These are phyloP conservation scores for Metellina segmentata DNA, from an alignment of 2,888 invertebrate species.

Conservation along the genomic window DNA sequence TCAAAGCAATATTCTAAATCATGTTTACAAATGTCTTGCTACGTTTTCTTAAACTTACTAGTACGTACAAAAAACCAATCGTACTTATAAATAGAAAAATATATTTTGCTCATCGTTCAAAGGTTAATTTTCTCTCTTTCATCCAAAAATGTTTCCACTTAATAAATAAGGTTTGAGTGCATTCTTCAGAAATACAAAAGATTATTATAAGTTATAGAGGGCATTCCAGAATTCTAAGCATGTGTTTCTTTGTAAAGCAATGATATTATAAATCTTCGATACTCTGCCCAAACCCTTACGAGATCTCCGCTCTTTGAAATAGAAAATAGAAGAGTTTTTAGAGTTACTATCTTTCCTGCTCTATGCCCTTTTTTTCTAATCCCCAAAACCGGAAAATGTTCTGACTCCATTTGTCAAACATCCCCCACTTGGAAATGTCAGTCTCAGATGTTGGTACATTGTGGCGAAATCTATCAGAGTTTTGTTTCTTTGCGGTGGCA, in stretches of 20 bases:
- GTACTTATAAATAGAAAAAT: neutral
- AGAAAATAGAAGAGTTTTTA: slow-evolving; percentile 47
- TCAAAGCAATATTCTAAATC: neutral
- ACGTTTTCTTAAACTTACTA: neutral
- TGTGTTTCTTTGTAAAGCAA: slow-evolving; percentile 57
- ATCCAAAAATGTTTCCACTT: neutral
- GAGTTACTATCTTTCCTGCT: slow-evolving; percentile 26
- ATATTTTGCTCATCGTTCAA: neutral
- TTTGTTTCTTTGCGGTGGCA: slow-evolving; percentile 49
- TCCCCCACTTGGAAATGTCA: slow-evolving; percentile 43
- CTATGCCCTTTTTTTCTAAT: slow-evolving; percentile 10
- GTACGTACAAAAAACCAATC: neutral
- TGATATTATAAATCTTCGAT: slow-evolving; percentile 58
- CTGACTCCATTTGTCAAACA: slow-evolving; percentile 65
- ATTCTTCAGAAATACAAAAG: slow-evolving; percentile 27
- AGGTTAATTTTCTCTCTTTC: neutral
- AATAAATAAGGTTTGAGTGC: neutral
- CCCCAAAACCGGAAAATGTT: slow-evolving; percentile 56
- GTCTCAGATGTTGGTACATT: slow-evolving; percentile 56
- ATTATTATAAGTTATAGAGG: slow-evolving; percentile 35
- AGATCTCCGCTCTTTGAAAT: slow-evolving; percentile 32
- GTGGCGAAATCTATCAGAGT: slow-evolving; percentile 59
- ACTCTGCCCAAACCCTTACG: slow-evolving; percentile 9
- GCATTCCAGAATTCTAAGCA: slow-evolving; percentile 37
- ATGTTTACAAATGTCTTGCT: neutral